phyloP scores from a whole-genome alignment of 2,797 vertebrate genomes.

The Urosaurus nigricauda region DNA sequence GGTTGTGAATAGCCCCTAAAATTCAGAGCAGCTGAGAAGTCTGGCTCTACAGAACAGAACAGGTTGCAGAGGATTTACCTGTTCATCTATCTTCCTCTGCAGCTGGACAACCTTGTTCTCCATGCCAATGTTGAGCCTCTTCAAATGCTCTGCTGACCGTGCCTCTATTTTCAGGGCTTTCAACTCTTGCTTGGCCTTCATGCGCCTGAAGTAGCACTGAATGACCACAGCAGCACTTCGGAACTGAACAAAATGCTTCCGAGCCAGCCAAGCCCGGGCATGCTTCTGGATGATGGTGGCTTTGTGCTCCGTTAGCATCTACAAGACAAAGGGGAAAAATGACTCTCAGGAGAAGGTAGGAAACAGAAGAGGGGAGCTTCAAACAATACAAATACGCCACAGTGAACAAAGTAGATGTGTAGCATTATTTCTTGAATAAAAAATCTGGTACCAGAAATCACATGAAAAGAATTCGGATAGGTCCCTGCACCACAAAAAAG shows the following conservation, averaged over 20 bases:
- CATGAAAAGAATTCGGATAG: too few relatives aligned
- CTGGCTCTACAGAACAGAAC: not conserved
- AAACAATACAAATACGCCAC: too few relatives aligned
- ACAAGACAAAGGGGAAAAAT: slow-evolving; percentile 29
- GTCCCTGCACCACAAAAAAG: too few relatives aligned
- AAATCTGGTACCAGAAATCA: too few relatives aligned
- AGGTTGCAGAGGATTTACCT: slow-evolving; percentile 79
- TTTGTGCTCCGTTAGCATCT: slow-evolving; percentile 93
- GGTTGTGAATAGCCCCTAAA: not conserved
- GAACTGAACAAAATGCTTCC: slow-evolving; percentile 75
- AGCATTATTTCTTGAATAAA: too few relatives aligned
- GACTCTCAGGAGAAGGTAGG: not conserved
- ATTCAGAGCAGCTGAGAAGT: not conserved
- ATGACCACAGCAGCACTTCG: slow-evolving; percentile 84
- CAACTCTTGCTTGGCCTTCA: slow-evolving; percentile 83
- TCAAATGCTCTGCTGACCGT: slow-evolving; percentile 86
- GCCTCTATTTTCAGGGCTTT: slow-evolving; percentile 92
- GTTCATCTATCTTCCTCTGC: slow-evolving; percentile 93
- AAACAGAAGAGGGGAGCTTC: not conserved
- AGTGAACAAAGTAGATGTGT: too few relatives aligned
- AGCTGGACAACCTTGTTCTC: slow-evolving; percentile 98
- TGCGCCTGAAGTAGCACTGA: slow-evolving; percentile 88
- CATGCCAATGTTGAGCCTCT: slow-evolving; percentile 95
- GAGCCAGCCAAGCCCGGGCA: slow-evolving; percentile 86
- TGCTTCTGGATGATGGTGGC: slow-evolving; percentile 89